Percentiles rank a stretch among this genome's conserved stretches.
These are phyloP conservation scores for Phoebastria nigripes DNA, from an alignment of 2,797 vertebrate species.

Conservation along the genomic window DNA sequence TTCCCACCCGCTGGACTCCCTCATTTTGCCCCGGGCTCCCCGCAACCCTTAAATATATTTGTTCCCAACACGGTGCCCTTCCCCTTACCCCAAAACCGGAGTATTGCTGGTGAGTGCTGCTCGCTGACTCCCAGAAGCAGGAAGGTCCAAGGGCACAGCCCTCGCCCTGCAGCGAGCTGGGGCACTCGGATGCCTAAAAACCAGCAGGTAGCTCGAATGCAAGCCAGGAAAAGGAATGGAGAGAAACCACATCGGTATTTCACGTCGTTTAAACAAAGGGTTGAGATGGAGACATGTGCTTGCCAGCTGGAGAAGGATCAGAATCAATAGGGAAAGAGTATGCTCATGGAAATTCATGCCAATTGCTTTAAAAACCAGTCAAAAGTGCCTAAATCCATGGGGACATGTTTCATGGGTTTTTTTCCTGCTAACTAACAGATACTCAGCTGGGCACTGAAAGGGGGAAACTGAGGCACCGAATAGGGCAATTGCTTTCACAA, in stretches of 20 bases:
- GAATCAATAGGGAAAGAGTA: conserved; percentile 3
- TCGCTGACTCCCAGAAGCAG: accelerated
- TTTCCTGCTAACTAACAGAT: not conserved
- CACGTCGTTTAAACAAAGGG: not conserved
- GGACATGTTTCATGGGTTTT: accelerated
- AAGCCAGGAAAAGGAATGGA: not conserved
- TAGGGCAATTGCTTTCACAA: not conserved
- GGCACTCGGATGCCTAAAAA: not conserved
- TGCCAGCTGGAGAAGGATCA: conserved; percentile 13
- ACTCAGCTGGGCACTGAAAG: not conserved
- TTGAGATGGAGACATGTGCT: not conserved
- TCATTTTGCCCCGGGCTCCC: accelerated
- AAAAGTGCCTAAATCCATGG: not conserved
- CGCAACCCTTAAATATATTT: not conserved
- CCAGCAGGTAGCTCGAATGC: not conserved
- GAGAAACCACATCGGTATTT: not conserved
- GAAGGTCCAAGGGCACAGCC: not conserved
- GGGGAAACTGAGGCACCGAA: not conserved
- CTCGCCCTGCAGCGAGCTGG: not conserved
- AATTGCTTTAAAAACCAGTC: not conserved
- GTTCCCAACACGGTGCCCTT: accelerated
- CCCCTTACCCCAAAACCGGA: accelerated
- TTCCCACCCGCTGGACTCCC: accelerated
- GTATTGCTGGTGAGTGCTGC: not conserved
- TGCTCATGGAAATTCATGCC: not conserved